Percentiles rank a stretch among this genome's conserved stretches.
These are phyloP conservation scores for Cryptocephalus primarius DNA, from an alignment of 2,888 invertebrate species.

Conservation along the genomic window DNA sequence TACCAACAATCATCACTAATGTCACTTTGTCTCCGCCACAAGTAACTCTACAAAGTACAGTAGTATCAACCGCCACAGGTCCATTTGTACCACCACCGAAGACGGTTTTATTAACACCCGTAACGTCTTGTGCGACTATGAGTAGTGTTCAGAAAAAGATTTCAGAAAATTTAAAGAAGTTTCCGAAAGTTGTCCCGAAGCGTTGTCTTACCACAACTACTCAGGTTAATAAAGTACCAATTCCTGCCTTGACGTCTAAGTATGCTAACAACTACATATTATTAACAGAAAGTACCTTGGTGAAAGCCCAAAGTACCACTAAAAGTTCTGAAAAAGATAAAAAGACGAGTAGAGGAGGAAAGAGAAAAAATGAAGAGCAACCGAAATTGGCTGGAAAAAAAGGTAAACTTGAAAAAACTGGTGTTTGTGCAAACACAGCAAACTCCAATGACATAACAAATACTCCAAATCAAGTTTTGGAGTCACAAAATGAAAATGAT, in stretches of 20 bases:
- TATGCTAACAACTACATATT: conserved; percentile 16
- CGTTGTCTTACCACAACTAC: conserved; percentile 30
- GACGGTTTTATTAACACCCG: not conserved
- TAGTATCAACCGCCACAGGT: no score
- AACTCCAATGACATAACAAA: no score
- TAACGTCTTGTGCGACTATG: not conserved
- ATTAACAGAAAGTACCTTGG: conserved; percentile 3
- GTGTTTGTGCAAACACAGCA: no score
- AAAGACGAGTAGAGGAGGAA: not conserved
- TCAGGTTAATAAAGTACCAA: conserved; percentile 36
- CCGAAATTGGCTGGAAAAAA: not conserved
- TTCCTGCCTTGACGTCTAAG: conserved; percentile 31
- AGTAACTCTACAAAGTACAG: no score
- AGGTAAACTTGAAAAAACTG: not conserved
- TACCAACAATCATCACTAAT: not conserved
- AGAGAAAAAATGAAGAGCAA: not conserved
- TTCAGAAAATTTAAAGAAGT: conserved; percentile 3
- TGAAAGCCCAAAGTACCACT: conserved; percentile 3
- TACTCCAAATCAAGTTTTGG: no score
- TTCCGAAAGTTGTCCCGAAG: conserved; percentile 14
- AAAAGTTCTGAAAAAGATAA: not conserved
- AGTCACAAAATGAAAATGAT: no score
- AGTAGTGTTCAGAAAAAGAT: conserved; percentile 5
- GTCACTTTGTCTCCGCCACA: conserved; percentile 2
- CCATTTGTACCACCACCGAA: no score